phyloP scores from a whole-genome alignment of 2,888 invertebrate species.

The Clusia tigrina region DNA sequence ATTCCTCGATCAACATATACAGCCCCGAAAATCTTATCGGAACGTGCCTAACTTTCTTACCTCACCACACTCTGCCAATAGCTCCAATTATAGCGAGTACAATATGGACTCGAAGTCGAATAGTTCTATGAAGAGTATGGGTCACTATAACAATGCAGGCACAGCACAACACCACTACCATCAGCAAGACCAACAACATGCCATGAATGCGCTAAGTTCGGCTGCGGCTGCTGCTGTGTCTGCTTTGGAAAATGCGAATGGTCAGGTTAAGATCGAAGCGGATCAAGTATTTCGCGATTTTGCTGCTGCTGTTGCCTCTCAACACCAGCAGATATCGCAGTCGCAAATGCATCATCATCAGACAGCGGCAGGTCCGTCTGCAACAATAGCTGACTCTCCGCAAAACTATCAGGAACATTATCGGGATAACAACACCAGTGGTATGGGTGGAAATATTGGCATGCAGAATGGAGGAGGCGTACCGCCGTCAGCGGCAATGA shows the following conservation, averaged over 20 bases:
- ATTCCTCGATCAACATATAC: constrained; percentile 63
- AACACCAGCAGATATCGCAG: constrained; percentile 57
- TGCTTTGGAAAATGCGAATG: constrained; percentile 49
- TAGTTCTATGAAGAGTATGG: constrained; percentile 57
- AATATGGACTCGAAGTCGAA: constrained; percentile 64
- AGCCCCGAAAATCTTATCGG: constrained; percentile 63
- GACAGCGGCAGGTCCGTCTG: constrained; percentile 46
- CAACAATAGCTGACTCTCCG: constrained; percentile 51
- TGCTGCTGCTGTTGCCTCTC: constrained; percentile 59
- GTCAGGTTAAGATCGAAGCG: constrained; percentile 58
- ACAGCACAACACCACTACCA: constrained; percentile 46
- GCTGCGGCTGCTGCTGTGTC: constrained; percentile 36
- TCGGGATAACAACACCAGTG: constrained; percentile 40
- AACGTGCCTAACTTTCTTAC: constrained; percentile 61
- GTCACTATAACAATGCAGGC: constrained; percentile 18
- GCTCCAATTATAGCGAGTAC: constrained; percentile 58
- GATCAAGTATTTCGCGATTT: constrained; percentile 61
- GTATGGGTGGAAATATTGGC: constrained; percentile 39
- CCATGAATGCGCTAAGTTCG: constrained; percentile 52
- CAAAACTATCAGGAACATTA: constrained; percentile 54
- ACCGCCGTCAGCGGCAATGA: constrained; percentile 63
- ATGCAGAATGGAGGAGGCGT: constrained; percentile 42
- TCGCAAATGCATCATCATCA: constrained; percentile 49
- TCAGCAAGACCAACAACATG: constrained; percentile 48
- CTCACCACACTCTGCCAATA: constrained; percentile 59